phyloP scores from a whole-genome alignment of 2,888 invertebrate genomes.

The Cancer borealis region DNA sequence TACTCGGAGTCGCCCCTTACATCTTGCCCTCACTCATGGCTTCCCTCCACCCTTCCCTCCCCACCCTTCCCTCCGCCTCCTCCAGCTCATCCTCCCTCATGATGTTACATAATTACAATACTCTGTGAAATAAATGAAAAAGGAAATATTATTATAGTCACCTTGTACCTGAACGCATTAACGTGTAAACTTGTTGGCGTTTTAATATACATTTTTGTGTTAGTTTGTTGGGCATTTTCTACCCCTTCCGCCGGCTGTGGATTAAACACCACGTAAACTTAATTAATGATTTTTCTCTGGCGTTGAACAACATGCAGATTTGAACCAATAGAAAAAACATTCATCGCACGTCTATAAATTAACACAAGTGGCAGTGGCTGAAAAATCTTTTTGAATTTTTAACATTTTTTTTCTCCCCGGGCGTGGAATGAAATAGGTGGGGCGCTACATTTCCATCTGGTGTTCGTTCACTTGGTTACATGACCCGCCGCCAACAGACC shows the following conservation, averaged over 20 bases:
- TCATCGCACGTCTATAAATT: conserved; percentile 22
- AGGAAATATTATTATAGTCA: background rate
- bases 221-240: background rate
- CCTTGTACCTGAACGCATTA: background rate
- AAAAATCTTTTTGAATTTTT: background rate
- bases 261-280: conserved; percentile 11
- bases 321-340: background rate
- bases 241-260: background rate
- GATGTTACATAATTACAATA: background rate
- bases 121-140: background rate
- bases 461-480: conserved; percentile 36
- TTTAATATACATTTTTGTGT: background rate
- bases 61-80: background rate
- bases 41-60: background rate
- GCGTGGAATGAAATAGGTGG: background rate
- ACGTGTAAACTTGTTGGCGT: background rate
- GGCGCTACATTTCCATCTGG: conserved; percentile 18
- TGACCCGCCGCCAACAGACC: conserved; percentile 21
- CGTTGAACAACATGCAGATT: conserved; percentile 11
- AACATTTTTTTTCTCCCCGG: background rate
- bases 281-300: conserved; percentile 10
- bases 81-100: background rate
- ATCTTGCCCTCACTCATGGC: background rate
- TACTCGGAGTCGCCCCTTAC: background rate
- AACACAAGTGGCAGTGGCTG: background rate